Evolutionary conservation across 2,113 vertebrate genomes (phyloP).

Genomic region (Scomber scombrus): DNA sequence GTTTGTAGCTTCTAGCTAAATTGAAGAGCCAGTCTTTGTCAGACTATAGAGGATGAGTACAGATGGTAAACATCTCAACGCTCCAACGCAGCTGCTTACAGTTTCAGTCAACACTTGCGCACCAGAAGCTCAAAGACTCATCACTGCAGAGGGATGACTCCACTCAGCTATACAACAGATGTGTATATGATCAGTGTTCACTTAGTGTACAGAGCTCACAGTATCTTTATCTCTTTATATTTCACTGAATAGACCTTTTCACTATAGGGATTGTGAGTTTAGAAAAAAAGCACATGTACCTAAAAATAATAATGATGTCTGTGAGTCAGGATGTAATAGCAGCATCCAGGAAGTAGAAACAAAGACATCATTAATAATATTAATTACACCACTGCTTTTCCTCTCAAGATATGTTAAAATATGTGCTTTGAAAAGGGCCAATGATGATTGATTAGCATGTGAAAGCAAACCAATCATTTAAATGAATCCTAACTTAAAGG

Average conservation of each 20-base stretch:
- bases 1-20: background rate
- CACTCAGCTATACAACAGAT: background rate
- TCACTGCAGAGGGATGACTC: background rate
- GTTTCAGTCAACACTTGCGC: background rate
- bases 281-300: too few species aligned
- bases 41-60: background rate
- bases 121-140: background rate
- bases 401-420: too few species aligned
- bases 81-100: conserved; percentile 28
- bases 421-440: too few species aligned
- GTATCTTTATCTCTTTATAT: background rate
- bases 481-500: background rate
- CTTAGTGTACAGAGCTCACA: background rate
- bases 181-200: background rate
- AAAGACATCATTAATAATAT: too few species aligned
- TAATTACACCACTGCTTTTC: too few species aligned
- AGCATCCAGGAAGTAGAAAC: too few species aligned
- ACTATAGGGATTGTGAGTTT: too few species aligned
- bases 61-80: background rate
- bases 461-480: too few species aligned
- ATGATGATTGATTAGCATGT: too few species aligned
- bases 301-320: too few species aligned
- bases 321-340: too few species aligned
- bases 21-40: background rate
- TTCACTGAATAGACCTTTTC: too few species aligned